Base-by-base conservation (phyloP, 2,888 invertebrate species). In the Orthosia gracilis region DNA sequence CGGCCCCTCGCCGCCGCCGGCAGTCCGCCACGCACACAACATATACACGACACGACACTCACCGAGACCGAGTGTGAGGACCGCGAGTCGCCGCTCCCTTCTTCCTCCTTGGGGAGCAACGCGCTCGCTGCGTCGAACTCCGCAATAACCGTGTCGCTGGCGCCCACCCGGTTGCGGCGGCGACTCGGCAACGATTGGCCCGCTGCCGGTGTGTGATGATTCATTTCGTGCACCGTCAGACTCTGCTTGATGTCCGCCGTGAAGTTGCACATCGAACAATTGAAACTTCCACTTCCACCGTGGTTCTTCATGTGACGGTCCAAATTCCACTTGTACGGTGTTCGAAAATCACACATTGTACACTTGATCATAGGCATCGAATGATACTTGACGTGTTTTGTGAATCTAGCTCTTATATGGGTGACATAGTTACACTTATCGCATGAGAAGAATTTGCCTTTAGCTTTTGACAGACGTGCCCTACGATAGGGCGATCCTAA, bases 291-390 rank as follows among this genome's bases (percentile, higher is more conserved):
- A 71, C 97, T 97, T 4, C 98, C 98, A 81, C 98, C 98, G 95
- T 99, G 99, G 92, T 99, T 99, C 94, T 98, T 98, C 97, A 98
- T 98, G 93, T 99, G 99, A 12, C 99, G 97, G 92, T 99, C 99
- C 94, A 99, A 97, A 95, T 99, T 99, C 98, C 99, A 99, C 93
- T 98, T 98, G 96, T 98, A 98, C 31, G 99, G 98, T 23, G 99
- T 99, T 82, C 98, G 98, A 93, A 99, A 99, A 91, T 99, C 98
- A 94, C 99, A 99, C 93, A 98, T 98, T 74, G 98, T 98, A 94
- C 99, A 99, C 94, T 99, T 99, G 87, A 98, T 99, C 98, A 98
- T 99, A 87, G 98, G 99, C 98, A 98, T 98, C 75, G 98, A 98
- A 93, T 99, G 99, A 93, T 99, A 99, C 91, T 98, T 98, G 67